These are phyloP conservation scores for Machimus atricapillus DNA, from an alignment of 2,888 invertebrate genomes.

Conservation along the genomic window DNA sequence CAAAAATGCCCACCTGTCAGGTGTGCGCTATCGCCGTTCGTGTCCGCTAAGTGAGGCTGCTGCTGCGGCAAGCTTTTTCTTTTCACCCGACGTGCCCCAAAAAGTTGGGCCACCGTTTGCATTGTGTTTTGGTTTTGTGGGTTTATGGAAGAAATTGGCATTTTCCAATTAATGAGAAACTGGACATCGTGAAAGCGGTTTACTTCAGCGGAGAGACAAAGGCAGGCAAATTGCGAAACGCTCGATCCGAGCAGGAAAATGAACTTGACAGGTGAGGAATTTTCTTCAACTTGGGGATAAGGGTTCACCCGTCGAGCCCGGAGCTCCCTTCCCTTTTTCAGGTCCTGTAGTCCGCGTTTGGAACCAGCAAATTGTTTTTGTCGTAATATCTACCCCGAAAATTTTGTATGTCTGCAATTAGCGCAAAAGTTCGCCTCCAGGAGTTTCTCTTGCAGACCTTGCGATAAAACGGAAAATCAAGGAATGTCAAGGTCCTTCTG, in stretches of 20 bases:
- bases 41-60: neutral
- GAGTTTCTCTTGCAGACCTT: neutral
- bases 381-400: neutral
- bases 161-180: neutral
- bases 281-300: neutral
- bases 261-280: slow-evolving; percentile 25
- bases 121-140: neutral
- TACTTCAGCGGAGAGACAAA: neutral
- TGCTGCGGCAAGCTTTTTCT: neutral
- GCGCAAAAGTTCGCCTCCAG: neutral
- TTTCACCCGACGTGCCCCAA: neutral
- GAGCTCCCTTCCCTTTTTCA: neutral
- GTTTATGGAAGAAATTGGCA: slow-evolving; percentile 9
- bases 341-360: neutral
- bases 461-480: neutral
- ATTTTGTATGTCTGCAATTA: neutral
- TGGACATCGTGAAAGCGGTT: neutral
- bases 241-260: neutral
- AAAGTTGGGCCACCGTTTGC: neutral
- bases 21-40: neutral
- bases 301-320: neutral
- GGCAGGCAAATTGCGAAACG: neutral
- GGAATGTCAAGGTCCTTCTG: neutral
- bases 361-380: neutral
- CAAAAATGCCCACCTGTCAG: neutral